Conservation (phyloP, 2,113 vertebrate species). For the Lepidothrix coronata region DNA sequence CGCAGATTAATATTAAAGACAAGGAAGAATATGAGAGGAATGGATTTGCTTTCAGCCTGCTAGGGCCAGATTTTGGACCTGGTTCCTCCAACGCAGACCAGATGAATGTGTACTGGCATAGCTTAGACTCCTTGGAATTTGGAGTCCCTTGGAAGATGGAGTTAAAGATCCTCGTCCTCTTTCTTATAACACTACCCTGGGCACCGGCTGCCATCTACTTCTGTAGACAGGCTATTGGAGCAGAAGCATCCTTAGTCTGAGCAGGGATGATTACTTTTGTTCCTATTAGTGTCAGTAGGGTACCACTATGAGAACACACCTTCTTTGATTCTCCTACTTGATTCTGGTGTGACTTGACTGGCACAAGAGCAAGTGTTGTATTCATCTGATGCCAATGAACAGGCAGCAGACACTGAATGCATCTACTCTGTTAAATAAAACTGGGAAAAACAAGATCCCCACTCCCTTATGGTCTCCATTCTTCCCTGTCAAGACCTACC, state of each 20-base stretch:
- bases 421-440: neutral
- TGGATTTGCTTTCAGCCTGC: neutral
- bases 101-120: neutral
- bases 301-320: neutral
- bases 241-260: neutral
- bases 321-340: neutral
- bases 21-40: neutral
- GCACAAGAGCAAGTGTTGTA: neutral
- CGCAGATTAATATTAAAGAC: neutral
- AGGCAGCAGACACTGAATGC: neutral
- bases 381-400: neutral
- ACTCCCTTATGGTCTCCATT: neutral
- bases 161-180: neutral
- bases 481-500: neutral
- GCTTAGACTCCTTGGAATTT: neutral
- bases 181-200: neutral
- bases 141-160: neutral
- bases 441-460: neutral
- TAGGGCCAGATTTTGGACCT: neutral
- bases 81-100: neutral
- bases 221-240: neutral
- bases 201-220: neutral
- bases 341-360: neutral
- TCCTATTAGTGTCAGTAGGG: neutral
- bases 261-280: neutral